Evolutionary conservation across 2,888 invertebrate species (phyloP).

Genomic region (Bellardia bayeri): DNA sequence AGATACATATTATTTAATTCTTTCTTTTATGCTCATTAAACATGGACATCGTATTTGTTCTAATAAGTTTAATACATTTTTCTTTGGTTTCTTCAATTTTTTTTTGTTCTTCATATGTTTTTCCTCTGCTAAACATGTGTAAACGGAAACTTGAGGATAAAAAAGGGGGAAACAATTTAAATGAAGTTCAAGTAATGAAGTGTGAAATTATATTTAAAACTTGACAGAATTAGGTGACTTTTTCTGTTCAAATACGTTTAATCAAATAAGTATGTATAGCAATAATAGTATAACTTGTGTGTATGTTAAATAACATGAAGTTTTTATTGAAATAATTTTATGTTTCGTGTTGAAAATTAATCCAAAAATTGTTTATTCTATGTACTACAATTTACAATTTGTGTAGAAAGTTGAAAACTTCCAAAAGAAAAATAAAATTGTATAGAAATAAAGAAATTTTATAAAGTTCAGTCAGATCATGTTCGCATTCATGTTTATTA

Average conservation of each 20-base stretch:
- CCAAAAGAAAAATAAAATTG: background rate
- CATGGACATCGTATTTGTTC: conserved; percentile 32
- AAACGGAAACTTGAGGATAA: too few species aligned
- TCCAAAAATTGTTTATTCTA: too few species aligned
- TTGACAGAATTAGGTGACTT: conserved; percentile 52
- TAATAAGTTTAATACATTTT: conserved; percentile 39
- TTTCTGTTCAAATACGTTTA: background rate
- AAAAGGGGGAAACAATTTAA: conserved; percentile 14
- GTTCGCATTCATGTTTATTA: background rate
- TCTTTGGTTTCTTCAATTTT: background rate
- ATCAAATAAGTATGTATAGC: background rate
- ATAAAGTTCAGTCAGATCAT: background rate
- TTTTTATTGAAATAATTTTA: too few species aligned
- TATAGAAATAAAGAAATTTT: background rate
- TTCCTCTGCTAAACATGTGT: background rate
- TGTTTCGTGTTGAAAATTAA: too few species aligned
- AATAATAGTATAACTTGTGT: background rate
- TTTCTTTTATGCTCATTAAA: conserved; percentile 28
- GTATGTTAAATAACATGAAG: too few species aligned
- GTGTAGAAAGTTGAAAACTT: background rate
- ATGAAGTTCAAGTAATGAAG: conserved; percentile 25
- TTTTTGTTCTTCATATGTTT: conserved; percentile 4
- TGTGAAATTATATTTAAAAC: conserved; percentile 55
- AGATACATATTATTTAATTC: background rate
- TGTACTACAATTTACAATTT: background rate